Evolutionary conservation across 2,797 vertebrate genomes (phyloP), one percentile per base, ranked within the genome.

Genomic region (Meriones psammophilus): DNA sequence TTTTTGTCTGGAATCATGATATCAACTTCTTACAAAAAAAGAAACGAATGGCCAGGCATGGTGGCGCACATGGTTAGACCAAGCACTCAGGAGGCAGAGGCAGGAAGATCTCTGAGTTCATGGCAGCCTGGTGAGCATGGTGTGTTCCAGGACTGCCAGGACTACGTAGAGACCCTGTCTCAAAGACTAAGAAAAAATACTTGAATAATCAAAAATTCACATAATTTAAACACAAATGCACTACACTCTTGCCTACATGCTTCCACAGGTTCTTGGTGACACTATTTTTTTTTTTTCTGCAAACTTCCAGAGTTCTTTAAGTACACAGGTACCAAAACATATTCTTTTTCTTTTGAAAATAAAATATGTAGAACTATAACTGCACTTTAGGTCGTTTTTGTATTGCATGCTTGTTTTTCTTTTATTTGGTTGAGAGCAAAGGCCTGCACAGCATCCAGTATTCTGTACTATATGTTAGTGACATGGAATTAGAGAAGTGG

Each of bases 311-410:
- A 36, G 95, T 91, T 89, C 86, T 80, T 87, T 91, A 64, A 73
- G 18, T 14, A n/a, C 3, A 39, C 36, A 13, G 5, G 18, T 64
- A 66, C 26, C 74, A 58, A 83, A 17, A 88, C 92, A 93, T 77
- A 88, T 54, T 42, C 24, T 93, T 74, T 84, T 20, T 80, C 79
- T 36, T 80, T 95, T 89, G 80, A 89, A 94, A 97, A 89, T 78
- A 66, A 5, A 46, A 18, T 58, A 39, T 56, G 30, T 7, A 73
- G 46, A 81, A 69, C 26, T 68, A 81, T 66, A 50, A 26, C 74
- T 46, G 46, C 4, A 71, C 9, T 36, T n/a, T 24, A 56, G 17
- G 5, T 6, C 68, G 14, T 76, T 86, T 86, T 64, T 46, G 2
- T 26, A 36, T 30, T n/a, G 15, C 62, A 12, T 73, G 17, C 46